Base-by-base conservation (phyloP, 2,113 vertebrate species). In the Ia io region DNA sequence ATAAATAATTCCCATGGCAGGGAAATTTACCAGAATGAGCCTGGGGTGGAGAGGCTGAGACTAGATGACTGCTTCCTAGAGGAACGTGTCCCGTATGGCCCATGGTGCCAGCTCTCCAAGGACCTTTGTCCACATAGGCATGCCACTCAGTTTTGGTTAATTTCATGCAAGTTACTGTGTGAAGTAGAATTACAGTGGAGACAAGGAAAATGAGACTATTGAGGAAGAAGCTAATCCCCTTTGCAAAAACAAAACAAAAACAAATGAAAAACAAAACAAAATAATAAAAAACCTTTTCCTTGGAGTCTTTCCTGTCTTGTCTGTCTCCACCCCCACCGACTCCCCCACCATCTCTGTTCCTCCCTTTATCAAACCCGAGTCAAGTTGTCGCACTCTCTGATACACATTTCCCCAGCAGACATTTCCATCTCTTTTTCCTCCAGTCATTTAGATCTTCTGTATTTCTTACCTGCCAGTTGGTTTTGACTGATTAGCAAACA, bases 401-500 rank as follows among this genome's bases (percentile, higher is more conserved):
- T 2, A 7, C 17, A 30, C 47, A 17, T 67, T 59, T 73, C 71
- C 28, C 69, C 84, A 22, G 69, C 56, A 74, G 65, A 25, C 9
- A 2, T 37, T 20, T 71, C 71, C 14, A 8, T 65, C 44, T 51
- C 49, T 28, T 87, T 17, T 71, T 18, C 47, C 40, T 6, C 13
- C 13, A 9, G 25, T 56, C 47, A 14, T 67, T 78, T 18, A 71
- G 78, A 76, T 16, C 37, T 12, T 10, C 7, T 22, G 25, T 44
- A 78, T 90, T 95, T 71, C 91, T 90, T 84, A 88, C 23, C 47
- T 88, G 71, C 37, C 23, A 37, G 23, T 49, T 35, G 35, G 67
- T 44, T 89, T 61, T 88, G 61, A 51, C 73, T 22, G 51, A 85
- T 80, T n/a, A 90, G 71, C 85, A 78, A 47, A 95, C 82, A 51